phyloP scores from a whole-genome alignment of 2,113 vertebrate species.

The human region DNA sequence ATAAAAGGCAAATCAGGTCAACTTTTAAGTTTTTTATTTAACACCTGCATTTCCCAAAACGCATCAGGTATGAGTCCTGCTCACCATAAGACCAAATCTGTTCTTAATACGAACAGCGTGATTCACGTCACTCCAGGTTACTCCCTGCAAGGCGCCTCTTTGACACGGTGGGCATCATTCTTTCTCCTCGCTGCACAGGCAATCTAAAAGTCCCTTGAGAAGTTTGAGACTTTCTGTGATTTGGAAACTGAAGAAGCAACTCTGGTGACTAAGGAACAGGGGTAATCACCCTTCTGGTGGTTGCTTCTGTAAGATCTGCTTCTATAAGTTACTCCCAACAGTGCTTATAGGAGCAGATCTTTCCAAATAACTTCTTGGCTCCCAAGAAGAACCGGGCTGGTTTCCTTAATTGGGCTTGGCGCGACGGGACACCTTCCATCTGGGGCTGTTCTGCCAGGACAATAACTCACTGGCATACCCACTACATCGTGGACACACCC shows the following conservation, averaged over 20 bases:
- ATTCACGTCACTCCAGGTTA: neutral
- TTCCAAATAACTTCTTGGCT: conserved; percentile 70
- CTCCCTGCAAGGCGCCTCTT: fast-evolving
- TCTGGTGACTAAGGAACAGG: conserved; percentile 2
- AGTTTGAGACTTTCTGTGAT: conserved; percentile 45
- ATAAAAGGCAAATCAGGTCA: neutral
- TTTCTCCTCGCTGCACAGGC: neutral
- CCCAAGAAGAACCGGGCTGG: conserved; percentile 63
- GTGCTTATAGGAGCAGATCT: conserved; percentile 58
- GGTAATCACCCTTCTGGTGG: conserved; percentile 35
- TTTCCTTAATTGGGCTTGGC: conserved; percentile 77
- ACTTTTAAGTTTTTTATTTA: neutral
- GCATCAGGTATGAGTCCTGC: neutral
- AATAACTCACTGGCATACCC: conserved; percentile 67
- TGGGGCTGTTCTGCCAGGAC: conserved; percentile 57
- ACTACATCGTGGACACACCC: neutral
- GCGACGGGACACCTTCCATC: conserved; percentile 14
- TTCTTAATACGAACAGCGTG: neutral
- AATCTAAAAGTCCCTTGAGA: conserved; percentile 45
- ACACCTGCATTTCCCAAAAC: neutral
- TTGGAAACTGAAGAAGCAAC: neutral
- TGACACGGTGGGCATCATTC: neutral
- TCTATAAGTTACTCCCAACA: conserved; percentile 78
- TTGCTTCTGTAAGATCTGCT: too few species aligned
- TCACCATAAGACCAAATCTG: neutral